Evolutionary conservation across 23 tunicate genomes (phyloP).

Genomic region (Styela clava): DNA sequence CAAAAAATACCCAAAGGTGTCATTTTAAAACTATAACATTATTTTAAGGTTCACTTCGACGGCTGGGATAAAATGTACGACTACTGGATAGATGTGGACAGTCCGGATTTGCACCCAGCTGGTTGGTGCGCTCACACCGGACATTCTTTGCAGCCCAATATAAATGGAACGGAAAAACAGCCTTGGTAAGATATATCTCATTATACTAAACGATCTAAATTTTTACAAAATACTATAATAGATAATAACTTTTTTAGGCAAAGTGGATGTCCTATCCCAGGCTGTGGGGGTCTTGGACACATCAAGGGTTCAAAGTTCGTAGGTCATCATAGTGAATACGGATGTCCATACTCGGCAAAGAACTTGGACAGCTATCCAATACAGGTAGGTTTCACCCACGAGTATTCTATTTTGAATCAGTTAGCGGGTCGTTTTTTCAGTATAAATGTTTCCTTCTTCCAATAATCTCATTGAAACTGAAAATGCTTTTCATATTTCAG

Average conservation of each 20-base stretch:
- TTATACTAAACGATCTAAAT: too few relatives aligned
- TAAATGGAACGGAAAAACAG: conserved; percentile 5
- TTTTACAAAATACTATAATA: too few relatives aligned
- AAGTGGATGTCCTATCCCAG: conserved; percentile 57
- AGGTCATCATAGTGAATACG: conserved; percentile 65
- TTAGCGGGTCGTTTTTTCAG: too few relatives aligned
- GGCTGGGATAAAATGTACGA: conserved; percentile 62
- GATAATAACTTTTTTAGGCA: background rate
- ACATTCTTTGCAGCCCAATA: conserved; percentile 57
- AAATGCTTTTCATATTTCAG: too few relatives aligned
- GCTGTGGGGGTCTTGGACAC: conserved; percentile 73
- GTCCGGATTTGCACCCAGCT: conserved; percentile 55
- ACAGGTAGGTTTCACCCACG: conserved; percentile 14
- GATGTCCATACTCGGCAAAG: conserved; percentile 73
- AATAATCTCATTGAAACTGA: too few relatives aligned
- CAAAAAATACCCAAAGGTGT: background rate
- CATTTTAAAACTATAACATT: too few relatives aligned
- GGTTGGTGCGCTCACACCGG: conserved; percentile 54
- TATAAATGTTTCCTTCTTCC: too few relatives aligned
- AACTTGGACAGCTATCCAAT: conserved; percentile 45
- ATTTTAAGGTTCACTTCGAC: conserved; percentile 62
- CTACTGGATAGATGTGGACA: conserved; percentile 69
- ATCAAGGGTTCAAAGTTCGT: conserved; percentile 31
- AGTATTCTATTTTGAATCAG: too few relatives aligned
- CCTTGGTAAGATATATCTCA: conserved; percentile 17